phyloP scores from a whole-genome alignment of 2,797 vertebrate species.

The Fringilla coelebs region DNA sequence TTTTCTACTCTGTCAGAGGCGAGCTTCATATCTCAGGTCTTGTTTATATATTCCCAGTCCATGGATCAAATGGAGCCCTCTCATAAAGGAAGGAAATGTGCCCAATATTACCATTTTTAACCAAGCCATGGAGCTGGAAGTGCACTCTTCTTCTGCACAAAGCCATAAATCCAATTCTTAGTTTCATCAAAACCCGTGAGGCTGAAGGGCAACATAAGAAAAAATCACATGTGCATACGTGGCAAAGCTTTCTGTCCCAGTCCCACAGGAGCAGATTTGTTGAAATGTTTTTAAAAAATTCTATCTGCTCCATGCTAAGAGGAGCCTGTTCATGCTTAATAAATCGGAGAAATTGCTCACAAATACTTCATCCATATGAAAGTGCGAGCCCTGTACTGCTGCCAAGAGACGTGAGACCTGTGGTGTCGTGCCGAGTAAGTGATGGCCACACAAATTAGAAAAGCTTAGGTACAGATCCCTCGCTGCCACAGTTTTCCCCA shows the following conservation, averaged over 20 bases:
- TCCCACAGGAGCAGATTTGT: conserved; percentile 35
- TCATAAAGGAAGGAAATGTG: conserved; percentile 27
- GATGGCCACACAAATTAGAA: conserved; percentile 43
- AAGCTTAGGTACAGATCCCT: conserved; percentile 41
- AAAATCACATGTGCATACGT: fast-evolving
- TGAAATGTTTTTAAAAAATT: conserved; percentile 19
- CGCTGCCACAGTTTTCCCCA: not conserved
- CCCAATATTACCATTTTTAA: conserved; percentile 15
- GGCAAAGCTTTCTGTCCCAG: conserved; percentile 10
- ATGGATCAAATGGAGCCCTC: not conserved
- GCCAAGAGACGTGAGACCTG: conserved; percentile 64
- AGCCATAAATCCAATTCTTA: not conserved
- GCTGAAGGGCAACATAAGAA: not conserved
- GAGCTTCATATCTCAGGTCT: not conserved
- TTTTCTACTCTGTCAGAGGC: not conserved
- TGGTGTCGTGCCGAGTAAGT: conserved; percentile 37
- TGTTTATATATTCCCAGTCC: not conserved
- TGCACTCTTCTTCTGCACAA: not conserved
- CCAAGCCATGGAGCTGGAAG: not conserved
- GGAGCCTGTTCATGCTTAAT: conserved; percentile 53
- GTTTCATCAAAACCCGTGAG: not conserved
- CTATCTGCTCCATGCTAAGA: conserved; percentile 34
- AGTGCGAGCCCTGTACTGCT: conserved; percentile 41
- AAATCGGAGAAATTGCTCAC: conserved; percentile 48
- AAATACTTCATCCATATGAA: conserved; percentile 52